phyloP scores from a whole-genome alignment of 2,888 invertebrate genomes.

The Ormyrus labotus region DNA sequence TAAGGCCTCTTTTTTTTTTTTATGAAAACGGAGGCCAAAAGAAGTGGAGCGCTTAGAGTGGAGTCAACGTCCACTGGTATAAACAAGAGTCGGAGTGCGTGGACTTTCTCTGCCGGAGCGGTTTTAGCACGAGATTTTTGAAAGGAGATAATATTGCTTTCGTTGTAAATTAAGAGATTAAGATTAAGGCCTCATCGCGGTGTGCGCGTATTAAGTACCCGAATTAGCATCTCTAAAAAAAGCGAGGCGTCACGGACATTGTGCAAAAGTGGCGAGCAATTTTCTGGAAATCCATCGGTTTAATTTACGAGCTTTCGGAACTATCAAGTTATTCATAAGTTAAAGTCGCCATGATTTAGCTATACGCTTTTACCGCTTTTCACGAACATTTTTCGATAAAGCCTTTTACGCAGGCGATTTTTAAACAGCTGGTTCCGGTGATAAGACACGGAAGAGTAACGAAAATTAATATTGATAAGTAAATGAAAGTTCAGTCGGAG shows the following conservation, averaged over 20 bases:
- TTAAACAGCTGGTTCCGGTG: neutral
- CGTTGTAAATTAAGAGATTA: slow-evolving; percentile 8
- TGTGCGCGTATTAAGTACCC: too few relatives aligned
- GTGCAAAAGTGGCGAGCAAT: neutral
- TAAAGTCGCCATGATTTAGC: too few relatives aligned
- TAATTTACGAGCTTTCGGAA: too few relatives aligned
- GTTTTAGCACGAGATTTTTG: too few relatives aligned
- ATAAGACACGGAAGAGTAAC: too few relatives aligned
- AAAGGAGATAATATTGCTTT: neutral
- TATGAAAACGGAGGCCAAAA: neutral
- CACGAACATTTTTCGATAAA: too few relatives aligned
- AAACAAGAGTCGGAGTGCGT: neutral
- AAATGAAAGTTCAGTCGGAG: too few relatives aligned
- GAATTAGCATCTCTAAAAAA: neutral
- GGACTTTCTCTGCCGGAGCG: slow-evolving; percentile 1
- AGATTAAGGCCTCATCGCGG: neutral
- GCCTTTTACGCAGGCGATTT: too few relatives aligned
- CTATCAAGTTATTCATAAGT: too few relatives aligned
- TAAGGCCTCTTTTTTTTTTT: too few relatives aligned
- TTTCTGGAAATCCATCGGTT: neutral
- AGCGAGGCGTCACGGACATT: neutral
- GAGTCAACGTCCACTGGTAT: neutral
- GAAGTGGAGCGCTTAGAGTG: neutral
- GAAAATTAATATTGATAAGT: too few relatives aligned
- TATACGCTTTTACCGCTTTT: too few relatives aligned